phyloP scores from a whole-genome alignment of 1,140 invertebrate genomes.

The Sycophila sp. region DNA sequence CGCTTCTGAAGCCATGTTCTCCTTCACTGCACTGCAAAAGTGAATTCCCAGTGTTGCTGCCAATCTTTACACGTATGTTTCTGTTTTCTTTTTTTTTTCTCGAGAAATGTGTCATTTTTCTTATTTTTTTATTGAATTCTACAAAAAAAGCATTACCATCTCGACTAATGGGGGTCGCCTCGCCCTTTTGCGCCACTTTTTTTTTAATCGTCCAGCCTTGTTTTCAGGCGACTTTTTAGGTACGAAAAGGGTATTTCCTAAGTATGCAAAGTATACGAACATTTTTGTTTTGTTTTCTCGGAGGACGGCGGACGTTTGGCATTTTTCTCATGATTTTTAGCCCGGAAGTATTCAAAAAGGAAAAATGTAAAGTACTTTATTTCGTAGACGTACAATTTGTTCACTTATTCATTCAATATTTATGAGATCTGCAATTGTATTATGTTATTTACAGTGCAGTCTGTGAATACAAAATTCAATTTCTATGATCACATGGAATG shows the following conservation, averaged over 20 bases:
- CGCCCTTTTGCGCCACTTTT: not conserved
- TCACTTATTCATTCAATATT: too few relatives aligned
- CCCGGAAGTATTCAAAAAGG: not conserved
- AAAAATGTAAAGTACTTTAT: too few relatives aligned
- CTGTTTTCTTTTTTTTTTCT: not conserved
- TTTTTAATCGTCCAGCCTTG: not conserved
- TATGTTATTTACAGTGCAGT: too few relatives aligned
- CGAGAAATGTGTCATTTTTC: not conserved
- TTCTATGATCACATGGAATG: too few relatives aligned
- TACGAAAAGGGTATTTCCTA: constrained; percentile 11
- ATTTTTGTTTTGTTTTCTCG: too few relatives aligned
- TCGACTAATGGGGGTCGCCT: not conserved
- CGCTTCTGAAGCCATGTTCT: too few relatives aligned
- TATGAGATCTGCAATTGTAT: too few relatives aligned
- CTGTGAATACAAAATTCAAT: too few relatives aligned
- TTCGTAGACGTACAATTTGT: too few relatives aligned
- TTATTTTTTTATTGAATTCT: not conserved
- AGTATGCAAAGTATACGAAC: constrained; percentile 18
- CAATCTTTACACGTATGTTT: not conserved
- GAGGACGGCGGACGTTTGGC: not conserved
- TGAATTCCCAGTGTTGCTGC: too few relatives aligned
- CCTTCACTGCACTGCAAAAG: too few relatives aligned
- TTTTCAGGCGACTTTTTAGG: not conserved
- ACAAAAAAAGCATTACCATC: too few relatives aligned
- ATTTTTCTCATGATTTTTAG: not conserved